Evolutionary conservation across 2,113 vertebrate genomes (phyloP).

Genomic region (Ammodytes marinus): DNA sequence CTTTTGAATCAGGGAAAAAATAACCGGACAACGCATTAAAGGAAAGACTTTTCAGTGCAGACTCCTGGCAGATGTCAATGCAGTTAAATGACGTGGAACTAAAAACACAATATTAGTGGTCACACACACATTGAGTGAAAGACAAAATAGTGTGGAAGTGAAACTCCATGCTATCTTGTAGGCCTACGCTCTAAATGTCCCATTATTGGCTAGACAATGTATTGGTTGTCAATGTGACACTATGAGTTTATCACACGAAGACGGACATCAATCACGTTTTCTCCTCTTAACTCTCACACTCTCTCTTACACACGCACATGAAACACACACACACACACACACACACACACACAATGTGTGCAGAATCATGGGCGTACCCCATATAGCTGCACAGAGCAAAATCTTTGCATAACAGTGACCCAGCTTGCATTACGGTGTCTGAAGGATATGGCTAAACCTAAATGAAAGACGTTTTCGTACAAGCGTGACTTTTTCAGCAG

Average conservation of each 20-base stretch:
- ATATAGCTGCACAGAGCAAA: conserved; percentile 34
- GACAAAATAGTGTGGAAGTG: conserved; percentile 17
- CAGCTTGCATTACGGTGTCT: conserved; percentile 35
- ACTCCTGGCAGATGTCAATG: conserved; percentile 19
- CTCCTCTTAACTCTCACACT: background rate
- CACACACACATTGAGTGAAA: conserved; percentile 19
- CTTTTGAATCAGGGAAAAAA: background rate
- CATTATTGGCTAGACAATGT: conserved; percentile 11
- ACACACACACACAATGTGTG: background rate
- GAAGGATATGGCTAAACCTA: conserved; percentile 23
- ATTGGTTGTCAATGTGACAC: conserved; percentile 23
- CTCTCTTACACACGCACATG: conserved; percentile 2
- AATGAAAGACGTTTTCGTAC: conserved; percentile 30
- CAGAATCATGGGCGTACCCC: conserved; percentile 1
- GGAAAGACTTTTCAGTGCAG: conserved; percentile 22
- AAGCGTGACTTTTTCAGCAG: conserved; percentile 31
- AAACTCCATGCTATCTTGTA: conserved; percentile 38
- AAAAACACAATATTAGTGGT: conserved; percentile 38
- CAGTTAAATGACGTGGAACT: conserved; percentile 19
- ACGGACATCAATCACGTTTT: conserved; percentile 15
- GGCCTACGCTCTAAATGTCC: conserved; percentile 8
- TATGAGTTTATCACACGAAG: conserved; percentile 20
- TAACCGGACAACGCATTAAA: background rate
- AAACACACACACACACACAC: background rate
- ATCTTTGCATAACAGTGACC: conserved; percentile 65